phyloP scores from a whole-genome alignment of 1,140 invertebrate species.

The Bombus impatiens region DNA sequence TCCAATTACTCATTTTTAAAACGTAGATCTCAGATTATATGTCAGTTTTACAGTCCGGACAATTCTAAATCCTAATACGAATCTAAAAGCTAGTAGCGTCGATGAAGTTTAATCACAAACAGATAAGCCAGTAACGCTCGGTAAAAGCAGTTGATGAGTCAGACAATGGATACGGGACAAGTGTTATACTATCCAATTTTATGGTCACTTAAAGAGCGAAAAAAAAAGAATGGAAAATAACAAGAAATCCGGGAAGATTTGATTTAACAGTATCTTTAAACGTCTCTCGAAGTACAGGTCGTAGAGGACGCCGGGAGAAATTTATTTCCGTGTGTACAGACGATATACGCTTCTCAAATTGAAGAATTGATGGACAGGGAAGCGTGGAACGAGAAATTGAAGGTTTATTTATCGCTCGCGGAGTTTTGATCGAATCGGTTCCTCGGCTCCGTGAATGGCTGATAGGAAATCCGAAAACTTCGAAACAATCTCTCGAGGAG shows the following conservation, averaged over 20 bases:
- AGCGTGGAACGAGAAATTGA: slow-evolving; percentile 50
- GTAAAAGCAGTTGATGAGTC: neutral
- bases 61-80: neutral
- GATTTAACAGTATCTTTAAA: neutral
- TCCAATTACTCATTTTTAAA: neutral
- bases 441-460: slow-evolving; percentile 53
- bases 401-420: slow-evolving; percentile 66
- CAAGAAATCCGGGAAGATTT: neutral
- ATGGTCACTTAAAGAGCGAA: neutral
- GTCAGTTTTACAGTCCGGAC: neutral
- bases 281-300: neutral
- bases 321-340: slow-evolving; percentile 42
- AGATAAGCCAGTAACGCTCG: too few species aligned
- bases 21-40: neutral
- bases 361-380: slow-evolving; percentile 50
- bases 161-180: neutral
- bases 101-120: too few species aligned
- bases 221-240: neutral
- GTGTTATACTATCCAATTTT: neutral
- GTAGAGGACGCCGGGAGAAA: slow-evolving; percentile 31
- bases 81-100: neutral
- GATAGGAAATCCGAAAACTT: slow-evolving; percentile 66
- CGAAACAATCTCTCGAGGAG: slow-evolving; percentile 33
- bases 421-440: slow-evolving; percentile 64
- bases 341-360: slow-evolving; percentile 31